These are phyloP conservation scores for Furcula furcula DNA, from an alignment of 2,888 invertebrate species.

Conservation along the genomic window DNA sequence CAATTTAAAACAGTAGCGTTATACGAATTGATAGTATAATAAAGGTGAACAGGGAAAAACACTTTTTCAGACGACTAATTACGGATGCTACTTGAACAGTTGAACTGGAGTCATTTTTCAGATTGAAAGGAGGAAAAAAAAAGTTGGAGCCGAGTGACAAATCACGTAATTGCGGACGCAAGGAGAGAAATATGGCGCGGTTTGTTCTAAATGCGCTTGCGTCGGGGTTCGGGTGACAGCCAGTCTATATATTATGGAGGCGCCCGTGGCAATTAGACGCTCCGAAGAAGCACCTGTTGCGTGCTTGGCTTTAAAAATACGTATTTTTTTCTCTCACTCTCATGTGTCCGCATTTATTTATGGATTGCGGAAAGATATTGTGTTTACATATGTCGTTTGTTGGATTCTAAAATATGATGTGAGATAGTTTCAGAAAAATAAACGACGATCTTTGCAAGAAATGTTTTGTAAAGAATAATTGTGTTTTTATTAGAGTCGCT, in stretches of 20 bases:
- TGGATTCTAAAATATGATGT: not conserved
- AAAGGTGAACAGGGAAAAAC: conserved; percentile 59
- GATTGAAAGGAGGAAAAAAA: conserved; percentile 52
- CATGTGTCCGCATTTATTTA: conserved; percentile 3
- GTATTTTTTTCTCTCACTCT: not conserved
- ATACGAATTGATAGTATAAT: conserved; percentile 53
- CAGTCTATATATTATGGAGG: conserved; percentile 56
- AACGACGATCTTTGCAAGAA: too few species aligned
- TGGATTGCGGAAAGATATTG: conserved; percentile 6
- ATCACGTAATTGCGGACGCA: conserved; percentile 78
- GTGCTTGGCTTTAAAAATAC: conserved; percentile 16
- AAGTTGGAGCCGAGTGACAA: conserved; percentile 65
- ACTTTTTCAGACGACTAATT: conserved; percentile 75
- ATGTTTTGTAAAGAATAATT: too few species aligned
- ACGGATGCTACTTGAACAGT: conserved; percentile 49
- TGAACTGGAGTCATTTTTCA: conserved; percentile 71
- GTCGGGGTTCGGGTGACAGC: conserved; percentile 50
- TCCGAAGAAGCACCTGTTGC: conserved; percentile 43
- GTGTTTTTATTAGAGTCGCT: too few species aligned
- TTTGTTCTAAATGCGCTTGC: conserved; percentile 73
- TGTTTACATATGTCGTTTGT: conserved; percentile 2
- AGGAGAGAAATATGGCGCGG: conserved; percentile 75
- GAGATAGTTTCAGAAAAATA: not conserved
- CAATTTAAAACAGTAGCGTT: conserved; percentile 48
- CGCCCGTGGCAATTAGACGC: conserved; percentile 57